Conservation (phyloP, 35 echinoderm and acorn worm genomes). For the Heliocidaris erythrogramma region DNA sequence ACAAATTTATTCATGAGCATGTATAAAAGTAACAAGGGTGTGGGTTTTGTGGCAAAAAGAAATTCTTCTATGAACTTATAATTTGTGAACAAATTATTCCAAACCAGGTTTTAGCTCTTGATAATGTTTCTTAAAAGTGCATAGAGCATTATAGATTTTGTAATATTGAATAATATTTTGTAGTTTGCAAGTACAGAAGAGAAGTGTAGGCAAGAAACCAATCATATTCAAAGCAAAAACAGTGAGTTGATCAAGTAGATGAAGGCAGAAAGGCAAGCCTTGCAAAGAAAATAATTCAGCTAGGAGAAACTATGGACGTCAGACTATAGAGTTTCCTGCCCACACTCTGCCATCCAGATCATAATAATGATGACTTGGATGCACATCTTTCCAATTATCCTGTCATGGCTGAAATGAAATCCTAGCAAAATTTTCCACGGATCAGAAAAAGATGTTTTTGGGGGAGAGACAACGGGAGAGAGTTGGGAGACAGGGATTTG, state of each 20-base stretch:
- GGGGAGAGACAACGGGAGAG: neutral
- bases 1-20: neutral
- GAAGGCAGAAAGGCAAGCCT: neutral
- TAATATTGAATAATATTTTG: neutral
- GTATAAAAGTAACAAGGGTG: neutral
- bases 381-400: slow-evolving; percentile 1
- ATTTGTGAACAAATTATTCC: neutral
- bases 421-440: neutral
- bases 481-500: neutral
- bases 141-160: neutral
- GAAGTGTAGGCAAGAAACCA: neutral
- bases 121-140: neutral
- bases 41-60: neutral
- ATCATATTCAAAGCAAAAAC: neutral
- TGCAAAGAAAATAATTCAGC: neutral
- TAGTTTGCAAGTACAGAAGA: neutral
- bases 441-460: slow-evolving; percentile 1
- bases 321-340: neutral
- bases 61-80: neutral
- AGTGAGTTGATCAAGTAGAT: neutral
- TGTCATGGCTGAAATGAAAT: slow-evolving; percentile 12
- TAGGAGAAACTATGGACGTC: neutral
- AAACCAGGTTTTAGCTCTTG: neutral
- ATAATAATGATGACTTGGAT: slow-evolving; percentile 3
- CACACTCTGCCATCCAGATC: neutral